These are phyloP conservation scores for Kryptolebias marmoratus DNA, from an alignment of 2,113 vertebrate species.

Conservation along the genomic window DNA sequence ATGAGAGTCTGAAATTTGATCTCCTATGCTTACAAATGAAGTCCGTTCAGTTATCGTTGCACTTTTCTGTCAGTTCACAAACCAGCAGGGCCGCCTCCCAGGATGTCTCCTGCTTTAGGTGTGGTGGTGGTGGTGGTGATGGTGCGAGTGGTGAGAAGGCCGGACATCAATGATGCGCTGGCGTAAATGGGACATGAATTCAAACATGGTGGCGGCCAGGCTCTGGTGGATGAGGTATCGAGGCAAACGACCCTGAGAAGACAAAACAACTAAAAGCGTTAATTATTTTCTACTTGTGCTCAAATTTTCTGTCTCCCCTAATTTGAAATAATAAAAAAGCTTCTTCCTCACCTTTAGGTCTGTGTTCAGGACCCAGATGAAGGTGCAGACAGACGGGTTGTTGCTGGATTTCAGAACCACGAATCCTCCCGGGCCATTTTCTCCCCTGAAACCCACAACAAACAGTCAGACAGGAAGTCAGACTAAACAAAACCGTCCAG, in stretches of 20 bases:
- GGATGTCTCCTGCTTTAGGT: not conserved
- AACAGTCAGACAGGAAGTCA: constrained; percentile 6
- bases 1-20: not conserved
- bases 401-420: constrained; percentile 89
- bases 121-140: constrained; percentile 43
- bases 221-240: constrained; percentile 98
- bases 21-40: not conserved
- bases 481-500: not conserved
- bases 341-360: constrained; percentile 89
- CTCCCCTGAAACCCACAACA: constrained; percentile 81
- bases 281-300: not conserved
- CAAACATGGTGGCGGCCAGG: constrained; percentile 96
- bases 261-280: not conserved
- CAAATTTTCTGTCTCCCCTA: no score
- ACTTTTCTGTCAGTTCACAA: not conserved
- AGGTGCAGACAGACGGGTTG: constrained; percentile 91
- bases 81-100: constrained; percentile 18
- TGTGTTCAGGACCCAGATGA: constrained; percentile 97
- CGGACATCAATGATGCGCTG: constrained; percentile 84
- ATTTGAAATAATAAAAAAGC: no score
- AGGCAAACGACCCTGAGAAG: constrained; percentile 88
- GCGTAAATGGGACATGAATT: constrained; percentile 91
- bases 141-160: constrained; percentile 39
- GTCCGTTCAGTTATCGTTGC: not conserved
- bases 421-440: constrained; percentile 96